Conservation (phyloP, 2,888 invertebrate genomes). For the Drosophila nr. perissopoda region DNA sequence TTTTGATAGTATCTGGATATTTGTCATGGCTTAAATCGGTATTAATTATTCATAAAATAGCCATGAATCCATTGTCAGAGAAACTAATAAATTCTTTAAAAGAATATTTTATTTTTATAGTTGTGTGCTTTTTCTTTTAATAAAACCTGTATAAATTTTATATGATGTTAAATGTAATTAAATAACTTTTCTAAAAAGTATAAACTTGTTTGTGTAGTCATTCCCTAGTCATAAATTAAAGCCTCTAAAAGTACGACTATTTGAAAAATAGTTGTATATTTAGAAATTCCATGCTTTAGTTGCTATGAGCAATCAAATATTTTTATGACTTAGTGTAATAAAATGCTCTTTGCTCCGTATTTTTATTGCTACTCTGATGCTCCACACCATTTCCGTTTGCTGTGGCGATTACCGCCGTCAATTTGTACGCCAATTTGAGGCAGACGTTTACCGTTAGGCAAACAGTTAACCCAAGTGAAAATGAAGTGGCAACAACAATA, state of each 20-base stretch:
- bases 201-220: slow-evolving; percentile 1
- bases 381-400: slow-evolving; percentile 67
- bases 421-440: slow-evolving; percentile 78
- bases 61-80: background rate
- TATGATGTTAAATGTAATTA: background rate
- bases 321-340: slow-evolving; percentile 3
- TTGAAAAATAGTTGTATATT: background rate
- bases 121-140: background rate
- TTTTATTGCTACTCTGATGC: slow-evolving; percentile 45
- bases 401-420: slow-evolving; percentile 72
- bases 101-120: background rate
- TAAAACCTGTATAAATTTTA: background rate
- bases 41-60: background rate
- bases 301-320: slow-evolving; percentile 21
- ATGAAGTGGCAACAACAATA: slow-evolving; percentile 68
- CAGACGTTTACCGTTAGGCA: slow-evolving; percentile 69
- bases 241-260: background rate
- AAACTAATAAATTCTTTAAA: background rate
- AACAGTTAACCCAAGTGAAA: slow-evolving; percentile 81
- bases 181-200: background rate
- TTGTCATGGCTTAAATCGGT: background rate
- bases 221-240: background rate
- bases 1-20: background rate
- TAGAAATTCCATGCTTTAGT: background rate
- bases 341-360: slow-evolving; percentile 30